Base-by-base conservation (phyloP, 2,113 vertebrate genomes). In the Aptenodytes patagonicus region DNA sequence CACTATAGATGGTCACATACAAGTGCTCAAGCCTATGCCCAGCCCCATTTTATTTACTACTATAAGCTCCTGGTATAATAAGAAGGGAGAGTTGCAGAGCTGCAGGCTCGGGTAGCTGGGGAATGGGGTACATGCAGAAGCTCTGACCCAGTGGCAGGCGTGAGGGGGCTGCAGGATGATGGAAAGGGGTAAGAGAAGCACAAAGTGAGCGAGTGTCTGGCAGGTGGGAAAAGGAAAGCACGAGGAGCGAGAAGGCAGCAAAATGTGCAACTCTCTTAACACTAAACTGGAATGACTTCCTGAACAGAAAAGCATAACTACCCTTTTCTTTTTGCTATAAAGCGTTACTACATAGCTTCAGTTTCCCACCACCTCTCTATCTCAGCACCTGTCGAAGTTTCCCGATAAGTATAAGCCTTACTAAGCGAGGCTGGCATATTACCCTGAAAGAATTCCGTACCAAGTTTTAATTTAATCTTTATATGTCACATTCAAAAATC, bases 381-480 rank as follows among this genome's bases (percentile, higher is more conserved):
- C 57, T 76, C 32, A 72, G 42, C 24, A 54, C 14, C 24, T 76
- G 42, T 51, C 68, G 24, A 91, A 75, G 8, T 38, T 69, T 71
- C 52, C 52, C 66, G 47, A 55, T 28, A 87, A 91, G 84, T 51
- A 66, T 32, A 87, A 76, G 11, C 28, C 87, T 66, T 75, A 49
- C 55, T 70, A 73, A 89, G 28, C 31, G 40, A 90, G 82, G 40
- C 34, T 44, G 34, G 36, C 21, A 44, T 69, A 69, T 70, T 26
- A 81, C 14, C 28, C 58, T 64, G 38, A 79, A 83, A 79, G 42
- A 93, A 92, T 65, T 85, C 36, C 1, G 2, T 34, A 85, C 10
- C 12, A 83, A 80, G 32, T 88, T 90, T 95, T 90, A 80, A 79
- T 94, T 85, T 90, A 76, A 92, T 65, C 29, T 95, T 88, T 46